phyloP scores from a whole-genome alignment of 2,113 vertebrate species.

The Macroglossus sobrinus region DNA sequence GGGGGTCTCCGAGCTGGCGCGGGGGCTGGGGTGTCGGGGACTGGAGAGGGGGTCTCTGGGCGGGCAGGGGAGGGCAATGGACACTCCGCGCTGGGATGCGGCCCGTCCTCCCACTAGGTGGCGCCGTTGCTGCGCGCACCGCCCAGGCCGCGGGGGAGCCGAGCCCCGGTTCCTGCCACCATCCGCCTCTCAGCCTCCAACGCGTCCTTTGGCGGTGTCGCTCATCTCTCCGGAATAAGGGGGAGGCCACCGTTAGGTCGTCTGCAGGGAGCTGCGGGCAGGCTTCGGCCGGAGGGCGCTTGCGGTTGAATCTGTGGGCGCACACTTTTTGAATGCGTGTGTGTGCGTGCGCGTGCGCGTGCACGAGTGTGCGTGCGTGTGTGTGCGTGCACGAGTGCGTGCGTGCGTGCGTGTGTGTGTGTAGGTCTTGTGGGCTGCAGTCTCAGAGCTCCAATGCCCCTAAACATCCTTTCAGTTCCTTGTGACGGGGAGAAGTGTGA shows the following conservation, averaged over 20 bases:
- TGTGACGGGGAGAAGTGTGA: neutral
- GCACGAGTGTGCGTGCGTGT: no score
- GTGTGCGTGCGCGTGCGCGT: neutral
- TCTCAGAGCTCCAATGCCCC: neutral
- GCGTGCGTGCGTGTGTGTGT: neutral
- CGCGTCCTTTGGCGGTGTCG: accelerated
- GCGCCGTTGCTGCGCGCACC: neutral
- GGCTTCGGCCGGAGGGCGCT: no score
- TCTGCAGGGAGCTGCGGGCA: accelerated
- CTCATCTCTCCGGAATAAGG: no score
- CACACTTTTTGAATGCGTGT: neutral
- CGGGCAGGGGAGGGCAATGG: accelerated
- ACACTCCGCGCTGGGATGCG: neutral
- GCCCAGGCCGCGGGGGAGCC: accelerated
- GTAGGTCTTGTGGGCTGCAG: neutral
- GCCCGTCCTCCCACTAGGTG: neutral
- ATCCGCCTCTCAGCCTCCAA: accelerated
- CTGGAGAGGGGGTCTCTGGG: no score
- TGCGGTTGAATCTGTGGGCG: neutral
- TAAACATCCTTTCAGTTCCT: neutral
- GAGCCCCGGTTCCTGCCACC: accelerated
- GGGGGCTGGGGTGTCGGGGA: no score
- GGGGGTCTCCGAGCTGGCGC: no score
- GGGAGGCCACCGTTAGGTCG: neutral
- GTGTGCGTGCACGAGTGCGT: no score